Evolutionary conservation across 2,888 invertebrate genomes (phyloP), one percentile per base, ranked within the genome.

Genomic region (Volucella inflata): DNA sequence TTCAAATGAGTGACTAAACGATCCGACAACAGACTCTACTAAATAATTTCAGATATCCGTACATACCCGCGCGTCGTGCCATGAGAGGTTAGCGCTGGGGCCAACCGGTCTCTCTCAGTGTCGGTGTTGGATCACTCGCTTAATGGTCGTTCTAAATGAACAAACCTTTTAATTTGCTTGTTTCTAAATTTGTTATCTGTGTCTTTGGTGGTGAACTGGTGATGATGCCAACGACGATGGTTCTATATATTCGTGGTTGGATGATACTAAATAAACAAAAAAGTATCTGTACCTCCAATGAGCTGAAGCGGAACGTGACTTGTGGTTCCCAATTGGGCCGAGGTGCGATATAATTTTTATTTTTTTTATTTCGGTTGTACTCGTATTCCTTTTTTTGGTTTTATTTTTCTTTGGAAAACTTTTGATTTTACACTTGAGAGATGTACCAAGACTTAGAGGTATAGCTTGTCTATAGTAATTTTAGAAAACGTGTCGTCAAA

Each of bases 131-230:
- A 75, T 57, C 75, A 76, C 71, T 67, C 77, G 62, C 84, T 87
- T 87, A 88, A 88, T 87, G 88, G 87, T 87, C 88, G 82, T 79
- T 87, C 82, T 88, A 88, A 88, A 88, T 88, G 88, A 88, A 87
- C 88, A 88, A 87, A 88, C 88, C 88, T 88, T 88, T 88, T 88
- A 88, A 88, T 88, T 88, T 88, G 88, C 88, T 88, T 88, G 88
- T 88, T 88, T 87, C 88, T 87, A 78, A 82, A 85, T 67, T 87
- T 88, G 87, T 88, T 88, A 88, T 88, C 88, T 87, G 71, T 72
- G 71, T 72, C 80, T 80, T 84, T 79, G 77, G 78, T 75, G 76
- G 71, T 60, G 62, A 30, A 71, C 72, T 75, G 76, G 71, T 65
- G 78, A 57, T 76, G 76, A 76, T 67, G 67, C 48, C 36, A 55